Base-by-base conservation (phyloP, 2,888 invertebrate genomes). In the Mythimna lalbum region DNA sequence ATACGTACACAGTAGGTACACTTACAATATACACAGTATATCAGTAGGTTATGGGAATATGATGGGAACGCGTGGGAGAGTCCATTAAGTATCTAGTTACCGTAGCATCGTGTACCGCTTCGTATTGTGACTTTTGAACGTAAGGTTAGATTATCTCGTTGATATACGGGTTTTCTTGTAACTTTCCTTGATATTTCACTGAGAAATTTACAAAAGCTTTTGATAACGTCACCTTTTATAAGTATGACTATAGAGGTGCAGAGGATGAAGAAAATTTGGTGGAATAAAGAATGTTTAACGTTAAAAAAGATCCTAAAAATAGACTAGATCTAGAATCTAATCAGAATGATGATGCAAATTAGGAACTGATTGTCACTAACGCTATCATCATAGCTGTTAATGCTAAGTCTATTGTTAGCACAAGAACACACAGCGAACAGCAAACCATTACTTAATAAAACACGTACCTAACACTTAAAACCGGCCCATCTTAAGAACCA, bases 11-110 rank as follows among this genome's bases (percentile, higher is more conserved):
- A n/a, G n/a, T n/a, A n/a, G n/a, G n/a, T n/a, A n/a, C n/a, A n/a
- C n/a, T n/a, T n/a, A n/a, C n/a, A 27, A 27, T 27, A 27, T 27
- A 60, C 31, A 73, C 67, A 73, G 60, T 77, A 70, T 74, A 81
- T 85, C 61, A 74, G 79, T 83, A 74, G 84, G 81, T 78, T 83
- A 84, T 79, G 79, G 81, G 86, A 81, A 84, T 77, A 65, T 31
- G 53, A 70, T 67, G 74, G 83, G 71, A 67, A 65, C 17, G 83
- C 74, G 86, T 83, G 81, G 83, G 86, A 81, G 81, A 76, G 55
- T 75, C 63, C 39, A 73, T 71, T 56, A 56, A 47, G 70, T 73
- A 70, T 76, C 69, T 67, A 55, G 72, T 81, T 83, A 83, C 81
- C 52, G 74, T 72, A 76, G 31, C 33, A 62, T 60, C 63, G 47